Percentiles rank a stretch among this genome's conserved stretches.
Conservation (phyloP, 2,113 vertebrate species). For the Ctenomys sociabilis region DNA sequence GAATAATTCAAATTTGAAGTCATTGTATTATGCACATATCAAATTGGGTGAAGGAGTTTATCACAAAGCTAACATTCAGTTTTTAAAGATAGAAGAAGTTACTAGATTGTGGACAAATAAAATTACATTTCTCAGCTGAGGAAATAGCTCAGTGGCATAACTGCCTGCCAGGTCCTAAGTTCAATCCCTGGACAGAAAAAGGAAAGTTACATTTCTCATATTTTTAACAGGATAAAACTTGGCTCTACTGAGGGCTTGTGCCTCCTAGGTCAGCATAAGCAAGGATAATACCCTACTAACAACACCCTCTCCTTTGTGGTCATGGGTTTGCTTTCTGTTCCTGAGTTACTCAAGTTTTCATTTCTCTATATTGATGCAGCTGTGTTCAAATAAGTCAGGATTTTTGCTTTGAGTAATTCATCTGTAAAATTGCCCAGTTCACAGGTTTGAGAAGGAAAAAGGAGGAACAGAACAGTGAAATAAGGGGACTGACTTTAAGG, state of each 20-base stretch:
- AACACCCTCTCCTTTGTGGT: background rate
- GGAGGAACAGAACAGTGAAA: background rate
- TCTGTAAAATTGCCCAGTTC: background rate
- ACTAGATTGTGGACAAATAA: background rate
- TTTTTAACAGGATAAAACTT: background rate
- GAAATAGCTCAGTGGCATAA: too few relatives aligned
- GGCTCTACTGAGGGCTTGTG: background rate
- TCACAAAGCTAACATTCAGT: background rate
- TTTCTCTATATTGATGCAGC: background rate
- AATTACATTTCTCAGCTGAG: background rate
- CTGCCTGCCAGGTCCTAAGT: too few relatives aligned
- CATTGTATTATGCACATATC: background rate
- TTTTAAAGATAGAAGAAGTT: background rate
- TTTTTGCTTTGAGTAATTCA: background rate
- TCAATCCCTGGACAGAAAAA: too few relatives aligned
- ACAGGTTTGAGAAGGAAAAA: background rate
- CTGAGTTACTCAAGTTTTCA: background rate
- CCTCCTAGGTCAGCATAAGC: background rate
- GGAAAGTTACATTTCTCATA: background rate
- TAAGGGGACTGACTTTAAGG: background rate
- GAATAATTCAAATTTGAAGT: conserved; percentile 17
- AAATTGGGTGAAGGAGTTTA: background rate
- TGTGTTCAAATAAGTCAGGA: background rate
- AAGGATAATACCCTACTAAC: background rate
- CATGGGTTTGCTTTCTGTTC: background rate